A percentile compares a stretch with the other conserved stretches of the same genome.
phyloP scores from a whole-genome alignment of 37 sponge, comb jelly and placozoan genomes.

The Axinella damicornis region DNA sequence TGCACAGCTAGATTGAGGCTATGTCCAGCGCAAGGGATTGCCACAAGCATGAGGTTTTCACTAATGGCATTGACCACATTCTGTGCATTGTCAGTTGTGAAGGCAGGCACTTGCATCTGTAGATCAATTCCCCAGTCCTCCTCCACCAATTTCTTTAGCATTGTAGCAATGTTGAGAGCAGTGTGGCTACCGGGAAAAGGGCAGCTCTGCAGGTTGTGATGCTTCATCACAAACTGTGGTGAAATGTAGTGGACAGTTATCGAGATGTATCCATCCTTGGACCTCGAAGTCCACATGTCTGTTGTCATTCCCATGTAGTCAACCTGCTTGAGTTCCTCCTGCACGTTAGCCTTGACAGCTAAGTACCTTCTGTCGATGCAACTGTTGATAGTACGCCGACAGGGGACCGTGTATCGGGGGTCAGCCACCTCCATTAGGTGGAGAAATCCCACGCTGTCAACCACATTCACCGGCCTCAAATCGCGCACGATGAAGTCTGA shows the following conservation, averaged over 20 bases:
- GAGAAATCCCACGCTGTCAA: slow-evolving; percentile 23
- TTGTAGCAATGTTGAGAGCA: slow-evolving; percentile 1
- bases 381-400: slow-evolving; percentile 15
- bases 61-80: slow-evolving; percentile 44
- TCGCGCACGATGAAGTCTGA: not conserved
- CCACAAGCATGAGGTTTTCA: slow-evolving; percentile 23
- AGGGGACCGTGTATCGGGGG: not conserved
- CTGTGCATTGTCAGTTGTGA: slow-evolving; percentile 27
- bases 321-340: slow-evolving; percentile 27
- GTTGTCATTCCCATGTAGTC: slow-evolving; percentile 37
- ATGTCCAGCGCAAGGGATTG: slow-evolving; percentile 44
- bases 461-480: not conserved
- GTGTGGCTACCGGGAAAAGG: slow-evolving; percentile 31
- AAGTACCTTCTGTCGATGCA: slow-evolving; percentile 12
- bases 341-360: slow-evolving; percentile 26
- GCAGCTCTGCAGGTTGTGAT: slow-evolving; percentile 19
- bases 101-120: slow-evolving; percentile 26
- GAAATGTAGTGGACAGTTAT: slow-evolving; percentile 30
- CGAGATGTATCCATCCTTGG: slow-evolving; percentile 42
- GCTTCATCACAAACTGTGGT: slow-evolving; percentile 32
- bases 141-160: not conserved
- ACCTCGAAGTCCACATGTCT: slow-evolving; percentile 40
- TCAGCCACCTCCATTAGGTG: slow-evolving; percentile 11
- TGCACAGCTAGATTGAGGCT: slow-evolving; percentile 36
- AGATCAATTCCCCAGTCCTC: slow-evolving; percentile 17